A percentile compares a stretch with the other conserved stretches of the same genome.
Evolutionary conservation across 1,140 invertebrate genomes (phyloP).

Genomic region (Myzus persicae): DNA sequence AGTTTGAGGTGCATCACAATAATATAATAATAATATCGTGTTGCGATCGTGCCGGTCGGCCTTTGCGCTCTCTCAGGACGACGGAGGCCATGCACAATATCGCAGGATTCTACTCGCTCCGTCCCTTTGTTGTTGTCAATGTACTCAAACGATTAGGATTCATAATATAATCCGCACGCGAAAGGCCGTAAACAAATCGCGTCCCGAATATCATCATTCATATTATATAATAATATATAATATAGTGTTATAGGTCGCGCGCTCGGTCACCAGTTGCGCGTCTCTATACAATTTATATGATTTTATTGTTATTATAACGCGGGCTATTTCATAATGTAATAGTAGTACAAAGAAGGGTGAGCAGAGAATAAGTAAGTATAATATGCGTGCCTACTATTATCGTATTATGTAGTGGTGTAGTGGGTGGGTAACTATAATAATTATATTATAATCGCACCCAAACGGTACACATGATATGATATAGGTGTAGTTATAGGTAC

Average conservation of each 20-base stretch:
- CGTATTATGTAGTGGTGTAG: too few relatives aligned
- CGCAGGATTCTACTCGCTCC: background rate
- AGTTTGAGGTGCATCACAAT: background rate
- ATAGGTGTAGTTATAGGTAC: background rate
- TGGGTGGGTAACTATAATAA: too few relatives aligned
- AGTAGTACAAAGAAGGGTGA: background rate
- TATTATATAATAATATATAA: background rate
- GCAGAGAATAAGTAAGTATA: too few relatives aligned
- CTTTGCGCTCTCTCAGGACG: background rate
- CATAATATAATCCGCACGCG: background rate
- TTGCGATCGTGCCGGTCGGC: background rate
- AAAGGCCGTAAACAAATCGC: conserved; percentile 32
- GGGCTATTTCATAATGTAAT: background rate
- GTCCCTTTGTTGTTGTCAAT: background rate
- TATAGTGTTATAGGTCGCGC: background rate
- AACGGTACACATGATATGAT: background rate
- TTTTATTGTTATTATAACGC: background rate
- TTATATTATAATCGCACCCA: too few relatives aligned
- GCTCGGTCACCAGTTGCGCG: conserved; percentile 4
- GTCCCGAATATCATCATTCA: background rate
- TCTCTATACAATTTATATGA: background rate
- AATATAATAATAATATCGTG: background rate
- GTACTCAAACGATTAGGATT: conserved; percentile 24
- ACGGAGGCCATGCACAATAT: background rate
- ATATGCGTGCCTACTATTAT: background rate